phyloP scores from a whole-genome alignment of 53 echinoderm and acorn worm species.

The Arbacia lixula region DNA sequence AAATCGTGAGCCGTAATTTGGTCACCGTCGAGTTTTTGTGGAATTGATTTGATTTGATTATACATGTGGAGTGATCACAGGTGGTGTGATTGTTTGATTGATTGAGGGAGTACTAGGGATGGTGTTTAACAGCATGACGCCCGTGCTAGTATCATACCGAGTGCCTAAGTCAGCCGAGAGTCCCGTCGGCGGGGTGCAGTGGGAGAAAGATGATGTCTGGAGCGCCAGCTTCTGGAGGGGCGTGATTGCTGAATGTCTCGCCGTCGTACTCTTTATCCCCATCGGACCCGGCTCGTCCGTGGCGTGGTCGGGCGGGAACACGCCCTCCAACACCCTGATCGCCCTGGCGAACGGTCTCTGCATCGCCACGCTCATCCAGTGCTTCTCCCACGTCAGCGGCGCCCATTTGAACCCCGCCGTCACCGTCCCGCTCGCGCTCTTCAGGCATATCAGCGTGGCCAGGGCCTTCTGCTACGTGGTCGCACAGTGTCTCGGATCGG shows the following conservation, averaged over 20 bases:
- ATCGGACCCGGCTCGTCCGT: conserved; percentile 63
- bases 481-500: conserved; percentile 71
- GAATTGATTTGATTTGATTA: not conserved
- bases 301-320: conserved; percentile 57
- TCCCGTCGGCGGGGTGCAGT: not conserved
- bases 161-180: conserved; percentile 7
- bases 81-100: too few species aligned
- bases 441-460: conserved; percentile 59
- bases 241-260: conserved; percentile 68
- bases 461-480: conserved; percentile 59
- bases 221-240: conserved; percentile 68
- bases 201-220: conserved; percentile 18
- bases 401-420: conserved; percentile 82
- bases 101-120: too few species aligned
- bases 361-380: conserved; percentile 70
- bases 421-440: conserved; percentile 55
- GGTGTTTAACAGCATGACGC: conserved; percentile 8
- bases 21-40: not conserved
- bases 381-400: conserved; percentile 71
- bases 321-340: conserved; percentile 64
- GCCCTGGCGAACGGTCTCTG: conserved; percentile 68
- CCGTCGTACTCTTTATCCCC: conserved; percentile 60
- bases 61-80: too few species aligned
- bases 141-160: conserved; percentile 24
- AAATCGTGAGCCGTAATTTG: too few species aligned